Base-by-base conservation (phyloP, 1,140 invertebrate species). In the Agrypnia vestita region DNA sequence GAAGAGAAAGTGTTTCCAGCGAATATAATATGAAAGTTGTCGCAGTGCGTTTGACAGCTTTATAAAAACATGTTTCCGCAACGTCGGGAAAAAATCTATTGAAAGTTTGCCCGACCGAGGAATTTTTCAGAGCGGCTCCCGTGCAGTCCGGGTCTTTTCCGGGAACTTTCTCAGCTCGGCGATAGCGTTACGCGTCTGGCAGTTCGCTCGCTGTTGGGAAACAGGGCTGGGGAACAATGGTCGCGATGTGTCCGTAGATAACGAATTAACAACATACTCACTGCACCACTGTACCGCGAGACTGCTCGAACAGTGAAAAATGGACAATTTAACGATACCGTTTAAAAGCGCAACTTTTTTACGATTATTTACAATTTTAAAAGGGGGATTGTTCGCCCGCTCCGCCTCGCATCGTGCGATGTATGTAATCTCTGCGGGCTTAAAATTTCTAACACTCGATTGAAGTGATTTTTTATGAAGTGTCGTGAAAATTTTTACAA, bases 31-130 rank as follows among this genome's bases (percentile, higher is more conserved):
- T 62, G 21, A 62, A 62, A 62, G 59, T 62, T 62, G 59, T 62
- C 59, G 17, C 21, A 62, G 59, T 62, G 59, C 59, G 59, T 62
- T 62, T 62, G 59, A 62, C 59, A 62, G 59, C 17, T 62, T 62
- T 62, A 62, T 62, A 62, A 62, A 62, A 62, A 62, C 21, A 3
- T 51, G 49, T 51, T 51, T 6, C 49, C 1, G 49, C 49, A 1
- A 51, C 13, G 21, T 19, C 25, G 21, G 3, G 25, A 35, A 62
- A 25, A 62, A 62, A 62, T 21, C 59, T 62, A 62, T 62, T 62
- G 19, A 62, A 62, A 62, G 8, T 62, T 62, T 25, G 4, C 3
- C 59, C 59, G 9, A 19, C 59, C 59, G 21, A 43, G 59, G 13
- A 21, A 62, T 62, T 62, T 51, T 62, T 13, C 59, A 1, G 6